Conservation (phyloP, 2,113 vertebrate species). For the Rafetus swinhoei region DNA sequence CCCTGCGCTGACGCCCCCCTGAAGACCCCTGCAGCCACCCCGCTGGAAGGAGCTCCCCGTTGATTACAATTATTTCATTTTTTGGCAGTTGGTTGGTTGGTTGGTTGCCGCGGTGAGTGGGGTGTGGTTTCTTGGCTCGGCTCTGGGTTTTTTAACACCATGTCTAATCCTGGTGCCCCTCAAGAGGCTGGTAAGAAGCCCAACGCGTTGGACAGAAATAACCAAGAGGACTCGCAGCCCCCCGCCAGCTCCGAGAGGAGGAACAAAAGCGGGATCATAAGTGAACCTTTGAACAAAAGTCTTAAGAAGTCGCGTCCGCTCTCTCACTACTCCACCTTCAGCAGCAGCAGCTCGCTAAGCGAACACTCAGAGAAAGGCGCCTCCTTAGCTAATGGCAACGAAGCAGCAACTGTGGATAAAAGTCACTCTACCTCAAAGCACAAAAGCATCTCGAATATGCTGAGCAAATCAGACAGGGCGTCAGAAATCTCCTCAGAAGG, state of each 20-base stretch:
- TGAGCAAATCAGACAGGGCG: constrained; percentile 94
- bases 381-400: constrained; percentile 80
- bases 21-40: constrained; percentile 17
- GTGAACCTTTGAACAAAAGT: constrained; percentile 96
- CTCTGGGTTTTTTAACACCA: constrained; percentile 77
- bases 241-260: constrained; percentile 87
- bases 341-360: constrained; percentile 85
- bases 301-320: constrained; percentile 96
- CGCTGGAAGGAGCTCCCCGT: background rate
- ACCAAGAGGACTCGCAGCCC: constrained; percentile 82
- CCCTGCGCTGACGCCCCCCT: constrained; percentile 59
- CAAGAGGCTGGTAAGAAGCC: constrained; percentile 87
- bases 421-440: constrained; percentile 90
- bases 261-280: constrained; percentile 97
- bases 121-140: constrained; percentile 13
- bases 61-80: constrained; percentile 26
- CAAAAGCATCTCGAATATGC: constrained; percentile 85
- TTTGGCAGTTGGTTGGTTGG: constrained; percentile 17
- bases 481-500: constrained; percentile 93
- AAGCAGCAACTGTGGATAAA: constrained; percentile 83
- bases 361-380: constrained; percentile 88
- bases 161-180: constrained; percentile 88
- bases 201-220: constrained; percentile 85
- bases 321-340: constrained; percentile 94
- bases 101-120: constrained; percentile 31